These are phyloP conservation scores for Panthera uncia DNA, from an alignment of 2,113 vertebrate genomes.

Conservation along the genomic window DNA sequence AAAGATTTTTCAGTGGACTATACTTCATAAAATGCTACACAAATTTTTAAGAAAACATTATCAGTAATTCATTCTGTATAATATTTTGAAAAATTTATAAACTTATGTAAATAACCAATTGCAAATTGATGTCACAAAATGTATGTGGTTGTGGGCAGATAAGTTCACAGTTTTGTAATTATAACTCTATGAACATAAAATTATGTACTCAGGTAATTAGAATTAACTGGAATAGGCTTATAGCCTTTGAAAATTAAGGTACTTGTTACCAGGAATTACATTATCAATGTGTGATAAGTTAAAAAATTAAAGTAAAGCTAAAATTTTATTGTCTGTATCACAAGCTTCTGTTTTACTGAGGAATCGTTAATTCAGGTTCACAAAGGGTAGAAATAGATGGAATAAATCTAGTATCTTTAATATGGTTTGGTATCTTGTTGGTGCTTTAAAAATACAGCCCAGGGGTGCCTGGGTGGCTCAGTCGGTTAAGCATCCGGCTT, in stretches of 20 bases:
- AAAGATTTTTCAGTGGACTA: not conserved
- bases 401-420: conserved; percentile 22
- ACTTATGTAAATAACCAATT: conserved; percentile 22
- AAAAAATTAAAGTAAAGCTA: not conserved
- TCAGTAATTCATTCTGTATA: not conserved
- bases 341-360: not conserved
- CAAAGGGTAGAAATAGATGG: not conserved
- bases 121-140: not conserved
- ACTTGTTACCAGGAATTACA: conserved; percentile 19
- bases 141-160: not conserved
- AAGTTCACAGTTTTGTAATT: not conserved
- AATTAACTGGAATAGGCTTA: conserved; percentile 47
- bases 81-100: conserved; percentile 34
- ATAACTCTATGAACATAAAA: conserved; percentile 14
- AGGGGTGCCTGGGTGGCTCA: not conserved
- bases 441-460: not conserved
- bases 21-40: not conserved
- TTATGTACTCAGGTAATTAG: not conserved
- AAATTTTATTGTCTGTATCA: not conserved
- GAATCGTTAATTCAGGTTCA: conserved; percentile 16
- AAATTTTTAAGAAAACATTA: not conserved
- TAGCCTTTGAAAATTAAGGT: conserved; percentile 26
- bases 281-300: not conserved
- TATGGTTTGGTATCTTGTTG: not conserved
- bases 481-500: no score